Evolutionary conservation across 2,113 vertebrate species (phyloP), one percentile per base, ranked within the genome.

Genomic region (Mugil cephalus): DNA sequence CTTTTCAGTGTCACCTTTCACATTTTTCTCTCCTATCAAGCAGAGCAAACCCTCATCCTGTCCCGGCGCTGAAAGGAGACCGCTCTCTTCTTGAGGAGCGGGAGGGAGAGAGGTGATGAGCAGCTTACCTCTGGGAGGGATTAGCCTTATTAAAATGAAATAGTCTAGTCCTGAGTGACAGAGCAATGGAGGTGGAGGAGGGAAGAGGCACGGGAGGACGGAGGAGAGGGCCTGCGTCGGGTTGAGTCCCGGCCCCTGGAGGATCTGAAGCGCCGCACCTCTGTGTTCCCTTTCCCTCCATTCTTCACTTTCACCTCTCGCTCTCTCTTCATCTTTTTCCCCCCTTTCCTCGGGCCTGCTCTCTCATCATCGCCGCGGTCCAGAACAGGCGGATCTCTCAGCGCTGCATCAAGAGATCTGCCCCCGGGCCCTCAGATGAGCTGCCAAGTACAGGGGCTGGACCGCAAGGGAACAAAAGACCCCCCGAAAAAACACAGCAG

Each of bases 111-210:
- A 73, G 81, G 84, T 93, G 90, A 91, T 90, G 88, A 91, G 89
- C 86, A 88, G 83, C 88, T 92, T 90, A 90, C 86, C 84, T 87
- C 86, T 77, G 46, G 76, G 79, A 86, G 79, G 89, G 89, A 92
- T 92, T 93, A 92, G 84, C 65, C 83, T 88, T 91, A 93, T 91
- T 93, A 91, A 91, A 93, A 89, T 88, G 81, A 91, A 93, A 91
- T 83, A 68, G 74, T 89, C 86, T 84, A 86, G 88, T 89, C 88
- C 88, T 93, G 90, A 91, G 88, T 91, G 91, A 92, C 92, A 90
- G 89, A 87, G 84, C 88, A 87, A 86, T 91, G 88, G 86, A 80
- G 74, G 77, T 65, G 68, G 80, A 84, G 87, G 70, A 85, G 74
- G 56, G 67, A 70, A 50, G 70, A 69, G 59, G 45, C 69, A 34